Conservation (phyloP, 2,113 vertebrate genomes). For the Dunckerocampus dactyliophorus region DNA sequence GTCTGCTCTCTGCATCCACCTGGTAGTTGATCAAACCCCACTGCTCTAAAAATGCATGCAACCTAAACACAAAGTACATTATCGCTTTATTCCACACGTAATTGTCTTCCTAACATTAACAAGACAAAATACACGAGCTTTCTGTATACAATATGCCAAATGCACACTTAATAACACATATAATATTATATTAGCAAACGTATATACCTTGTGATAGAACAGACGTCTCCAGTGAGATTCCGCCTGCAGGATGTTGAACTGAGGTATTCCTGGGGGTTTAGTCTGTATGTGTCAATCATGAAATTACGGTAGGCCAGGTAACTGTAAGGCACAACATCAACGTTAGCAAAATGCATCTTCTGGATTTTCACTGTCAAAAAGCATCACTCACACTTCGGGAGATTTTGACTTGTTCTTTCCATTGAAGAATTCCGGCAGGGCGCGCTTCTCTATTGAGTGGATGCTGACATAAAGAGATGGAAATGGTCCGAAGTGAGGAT, state of each 20-base stretch:
- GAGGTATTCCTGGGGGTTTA: slow-evolving; percentile 96
- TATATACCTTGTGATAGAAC: slow-evolving; percentile 88
- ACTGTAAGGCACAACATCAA: slow-evolving; percentile 61
- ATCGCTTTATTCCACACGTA: background rate
- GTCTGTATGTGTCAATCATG: slow-evolving; percentile 95
- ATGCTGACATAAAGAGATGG: slow-evolving; percentile 67
- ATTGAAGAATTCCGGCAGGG: slow-evolving; percentile 94
- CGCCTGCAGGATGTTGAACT: slow-evolving; percentile 92
- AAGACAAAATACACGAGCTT: too few relatives aligned
- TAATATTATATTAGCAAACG: too few relatives aligned
- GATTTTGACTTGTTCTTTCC: slow-evolving; percentile 98
- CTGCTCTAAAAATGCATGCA: slow-evolving; percentile 94
- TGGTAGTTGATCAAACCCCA: slow-evolving; percentile 98
- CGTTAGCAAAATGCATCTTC: background rate
- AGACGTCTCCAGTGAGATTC: slow-evolving; percentile 95
- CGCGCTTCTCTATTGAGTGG: slow-evolving; percentile 91
- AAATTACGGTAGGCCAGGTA: slow-evolving; percentile 97
- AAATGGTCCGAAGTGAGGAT: background rate
- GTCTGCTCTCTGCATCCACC: slow-evolving; percentile 93
- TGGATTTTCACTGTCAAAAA: background rate
- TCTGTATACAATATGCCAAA: too few relatives aligned
- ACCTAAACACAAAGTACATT: slow-evolving; percentile 65
- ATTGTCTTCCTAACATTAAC: too few relatives aligned
- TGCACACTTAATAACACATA: too few relatives aligned
- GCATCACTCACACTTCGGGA: slow-evolving; percentile 89